A percentile compares a stretch with the other conserved stretches of the same genome.
phyloP scores from a whole-genome alignment of 1,140 invertebrate species.

The Formica exsecta region DNA sequence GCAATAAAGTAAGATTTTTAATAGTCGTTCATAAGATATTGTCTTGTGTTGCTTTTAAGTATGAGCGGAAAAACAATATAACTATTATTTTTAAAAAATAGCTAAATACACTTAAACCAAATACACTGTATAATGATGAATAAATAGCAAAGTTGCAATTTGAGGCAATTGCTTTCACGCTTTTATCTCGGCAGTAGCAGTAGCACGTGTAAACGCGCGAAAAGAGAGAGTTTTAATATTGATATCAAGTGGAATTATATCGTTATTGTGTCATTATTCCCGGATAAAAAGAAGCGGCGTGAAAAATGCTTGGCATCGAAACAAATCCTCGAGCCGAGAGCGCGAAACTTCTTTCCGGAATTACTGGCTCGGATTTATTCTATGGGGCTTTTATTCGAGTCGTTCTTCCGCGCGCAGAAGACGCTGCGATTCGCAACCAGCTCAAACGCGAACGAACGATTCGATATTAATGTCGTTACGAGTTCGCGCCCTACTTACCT shows the following conservation, averaged over 20 bases:
- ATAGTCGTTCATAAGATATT: no score
- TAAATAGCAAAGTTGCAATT: not conserved
- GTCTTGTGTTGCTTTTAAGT: no score
- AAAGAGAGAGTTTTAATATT: not conserved
- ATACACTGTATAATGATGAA: not conserved
- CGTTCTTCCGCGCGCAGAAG: conserved; percentile 63
- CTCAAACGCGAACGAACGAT: conserved; percentile 71
- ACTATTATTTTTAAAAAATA: no score
- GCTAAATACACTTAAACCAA: no score
- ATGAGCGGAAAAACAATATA: no score
- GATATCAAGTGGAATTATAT: conserved; percentile 1
- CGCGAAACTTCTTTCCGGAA: conserved; percentile 70
- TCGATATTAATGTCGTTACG: conserved; percentile 77
- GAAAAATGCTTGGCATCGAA: conserved; percentile 59
- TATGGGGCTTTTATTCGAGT: conserved; percentile 63
- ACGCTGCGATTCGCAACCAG: conserved; percentile 58
- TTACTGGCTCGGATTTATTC: conserved; percentile 71
- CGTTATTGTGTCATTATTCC: conserved; percentile 29
- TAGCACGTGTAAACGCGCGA: not conserved
- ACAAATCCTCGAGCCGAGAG: conserved; percentile 69
- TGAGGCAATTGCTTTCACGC: not conserved
- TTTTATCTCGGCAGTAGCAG: not conserved
- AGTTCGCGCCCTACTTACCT: conserved; percentile 69
- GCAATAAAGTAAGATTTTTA: no score
- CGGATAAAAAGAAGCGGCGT: conserved; percentile 5